A percentile compares a stretch with the other conserved stretches of the same genome.
phyloP scores from a whole-genome alignment of 2,113 vertebrate genomes.

The Takifugu flavidus region DNA sequence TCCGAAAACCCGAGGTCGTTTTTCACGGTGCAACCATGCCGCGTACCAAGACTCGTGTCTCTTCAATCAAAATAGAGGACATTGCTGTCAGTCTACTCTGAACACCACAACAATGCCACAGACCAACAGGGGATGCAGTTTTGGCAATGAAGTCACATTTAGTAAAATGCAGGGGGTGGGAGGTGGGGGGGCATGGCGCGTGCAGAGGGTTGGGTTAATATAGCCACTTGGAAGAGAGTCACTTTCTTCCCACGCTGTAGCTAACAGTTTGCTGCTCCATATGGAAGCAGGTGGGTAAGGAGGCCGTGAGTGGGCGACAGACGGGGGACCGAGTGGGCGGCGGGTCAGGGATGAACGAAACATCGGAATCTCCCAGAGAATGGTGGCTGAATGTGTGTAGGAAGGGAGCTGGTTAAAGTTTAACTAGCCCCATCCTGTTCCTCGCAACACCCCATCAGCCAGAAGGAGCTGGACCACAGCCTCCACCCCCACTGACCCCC shows the following conservation, averaged over 20 bases:
- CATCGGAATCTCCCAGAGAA: constrained; percentile 69
- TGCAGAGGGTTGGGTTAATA: constrained; percentile 55
- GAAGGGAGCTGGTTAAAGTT: constrained; percentile 89
- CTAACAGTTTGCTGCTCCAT: constrained; percentile 31
- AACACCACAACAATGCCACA: constrained; percentile 24
- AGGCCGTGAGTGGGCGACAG: constrained; percentile 54
- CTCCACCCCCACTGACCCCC: constrained; percentile 69
- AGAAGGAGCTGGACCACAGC: constrained; percentile 29
- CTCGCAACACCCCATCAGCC: constrained; percentile 47
- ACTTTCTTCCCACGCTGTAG: constrained; percentile 67
- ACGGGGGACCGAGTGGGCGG: constrained; percentile 68
- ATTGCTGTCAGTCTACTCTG: constrained; percentile 56
- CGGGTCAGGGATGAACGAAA: constrained; percentile 60
- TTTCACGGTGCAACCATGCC: constrained; percentile 62
- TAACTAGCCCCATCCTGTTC: constrained; percentile 86
- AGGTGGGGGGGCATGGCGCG: constrained; percentile 22
- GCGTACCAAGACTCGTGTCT: constrained; percentile 39
- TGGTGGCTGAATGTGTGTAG: constrained; percentile 65
- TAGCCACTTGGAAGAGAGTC: constrained; percentile 35
- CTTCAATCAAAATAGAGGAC: constrained; percentile 40
- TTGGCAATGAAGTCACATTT: constrained; percentile 44
- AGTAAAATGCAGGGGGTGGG: constrained; percentile 29
- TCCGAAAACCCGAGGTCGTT: constrained; percentile 61
- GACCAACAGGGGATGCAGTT: constrained; percentile 24
- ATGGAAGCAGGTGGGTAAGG: constrained; percentile 74